Evolutionary conservation across 2,888 invertebrate species (phyloP).

Genomic region (Leucoma salicis): DNA sequence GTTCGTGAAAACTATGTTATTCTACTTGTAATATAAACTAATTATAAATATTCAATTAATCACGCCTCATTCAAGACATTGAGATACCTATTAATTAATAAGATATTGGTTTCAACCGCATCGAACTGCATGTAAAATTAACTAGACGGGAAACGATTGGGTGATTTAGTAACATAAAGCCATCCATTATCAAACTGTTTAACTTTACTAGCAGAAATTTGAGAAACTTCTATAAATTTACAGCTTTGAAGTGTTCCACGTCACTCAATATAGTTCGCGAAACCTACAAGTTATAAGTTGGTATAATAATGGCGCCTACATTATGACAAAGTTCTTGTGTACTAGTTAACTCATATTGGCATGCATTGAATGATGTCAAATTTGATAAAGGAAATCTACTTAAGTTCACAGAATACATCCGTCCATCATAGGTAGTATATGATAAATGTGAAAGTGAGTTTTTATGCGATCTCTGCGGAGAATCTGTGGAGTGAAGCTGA

Average conservation of each 20-base stretch:
- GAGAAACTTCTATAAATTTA: conserved; percentile 13
- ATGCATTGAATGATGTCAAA: conserved; percentile 14
- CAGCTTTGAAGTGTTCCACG: conserved; percentile 13
- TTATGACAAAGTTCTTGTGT: conserved; percentile 21
- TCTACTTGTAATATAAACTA: too few species aligned
- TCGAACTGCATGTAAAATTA: background rate
- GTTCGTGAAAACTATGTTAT: too few species aligned
- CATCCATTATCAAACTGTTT: conserved; percentile 6
- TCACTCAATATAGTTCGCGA: conserved; percentile 16
- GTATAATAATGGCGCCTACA: conserved; percentile 13
- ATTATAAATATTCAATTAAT: too few species aligned
- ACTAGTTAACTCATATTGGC: conserved; percentile 25
- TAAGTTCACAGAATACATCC: too few species aligned
- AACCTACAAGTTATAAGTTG: conserved; percentile 18
- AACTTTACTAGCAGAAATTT: conserved; percentile 7
- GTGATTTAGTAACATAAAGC: conserved; percentile 3
- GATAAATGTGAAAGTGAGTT: too few species aligned
- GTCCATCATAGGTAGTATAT: too few species aligned
- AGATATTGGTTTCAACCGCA: background rate
- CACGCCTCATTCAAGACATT: too few species aligned
- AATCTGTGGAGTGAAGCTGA: too few species aligned
- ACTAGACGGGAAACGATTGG: background rate
- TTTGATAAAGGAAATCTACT: too few species aligned
- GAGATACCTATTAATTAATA: too few species aligned
- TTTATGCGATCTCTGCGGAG: too few species aligned